Percentiles rank a stretch among this genome's conserved stretches.
Evolutionary conservation across 2,113 vertebrate species (phyloP).

Genomic region (Glareola pratincola): DNA sequence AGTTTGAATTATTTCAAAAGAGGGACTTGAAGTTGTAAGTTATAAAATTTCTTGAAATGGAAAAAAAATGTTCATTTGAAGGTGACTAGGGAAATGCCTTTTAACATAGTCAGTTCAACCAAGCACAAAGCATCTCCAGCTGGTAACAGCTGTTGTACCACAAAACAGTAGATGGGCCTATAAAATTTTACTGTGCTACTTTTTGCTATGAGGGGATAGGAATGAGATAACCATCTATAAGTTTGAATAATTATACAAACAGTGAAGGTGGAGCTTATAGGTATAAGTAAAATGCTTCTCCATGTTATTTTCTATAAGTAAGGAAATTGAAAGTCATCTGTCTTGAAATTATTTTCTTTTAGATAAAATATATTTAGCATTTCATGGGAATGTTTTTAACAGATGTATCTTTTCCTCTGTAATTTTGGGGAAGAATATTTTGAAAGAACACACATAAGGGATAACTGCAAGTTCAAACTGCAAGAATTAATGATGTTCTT

Average conservation of each 20-base stretch:
- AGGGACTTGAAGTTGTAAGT: not conserved
- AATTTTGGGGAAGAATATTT: not conserved
- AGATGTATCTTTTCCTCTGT: not conserved
- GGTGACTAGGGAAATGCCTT: slow-evolving; percentile 1
- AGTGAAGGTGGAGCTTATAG: not conserved
- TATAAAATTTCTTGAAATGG: not conserved
- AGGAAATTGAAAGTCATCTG: not conserved
- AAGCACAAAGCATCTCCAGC: not conserved
- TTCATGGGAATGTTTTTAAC: not conserved
- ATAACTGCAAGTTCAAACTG: not conserved
- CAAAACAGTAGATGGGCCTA: not conserved
- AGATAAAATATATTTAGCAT: not conserved
- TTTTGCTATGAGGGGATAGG: slow-evolving; percentile 27
- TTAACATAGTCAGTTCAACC: not conserved
- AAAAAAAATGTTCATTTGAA: not conserved
- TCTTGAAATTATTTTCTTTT: not conserved
- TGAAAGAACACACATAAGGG: not conserved
- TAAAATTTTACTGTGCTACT: not conserved
- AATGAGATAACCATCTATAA: not conserved
- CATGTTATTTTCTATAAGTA: not conserved
- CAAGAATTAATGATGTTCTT: not conserved
- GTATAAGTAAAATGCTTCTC: slow-evolving; percentile 1
- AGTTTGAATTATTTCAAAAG: not conserved
- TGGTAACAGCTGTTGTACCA: slow-evolving; percentile 46
- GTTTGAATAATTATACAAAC: not conserved